These are phyloP conservation scores for Odontomachus brunneus DNA, from an alignment of 1,140 invertebrate genomes.

Conservation along the genomic window DNA sequence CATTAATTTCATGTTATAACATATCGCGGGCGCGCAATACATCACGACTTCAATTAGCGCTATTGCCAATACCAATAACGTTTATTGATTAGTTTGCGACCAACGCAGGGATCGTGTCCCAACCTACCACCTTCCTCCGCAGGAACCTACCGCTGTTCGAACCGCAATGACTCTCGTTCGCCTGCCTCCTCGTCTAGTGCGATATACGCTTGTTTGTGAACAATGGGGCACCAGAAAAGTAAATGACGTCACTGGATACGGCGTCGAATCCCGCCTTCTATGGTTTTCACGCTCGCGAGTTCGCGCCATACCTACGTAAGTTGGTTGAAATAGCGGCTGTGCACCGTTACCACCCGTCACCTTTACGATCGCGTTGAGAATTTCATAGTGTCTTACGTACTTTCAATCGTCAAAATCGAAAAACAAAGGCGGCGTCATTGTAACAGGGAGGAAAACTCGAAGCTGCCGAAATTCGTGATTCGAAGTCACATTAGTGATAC, in stretches of 20 bases:
- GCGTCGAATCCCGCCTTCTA: slow-evolving; percentile 73
- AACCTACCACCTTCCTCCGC: slow-evolving; percentile 76
- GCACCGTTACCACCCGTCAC: not conserved
- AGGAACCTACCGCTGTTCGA: slow-evolving; percentile 68
- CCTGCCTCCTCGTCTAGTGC: slow-evolving; percentile 67
- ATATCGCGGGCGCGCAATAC: not conserved
- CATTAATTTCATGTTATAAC: slow-evolving; percentile 13
- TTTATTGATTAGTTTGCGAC: slow-evolving; percentile 58
- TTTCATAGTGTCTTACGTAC: too few species aligned
- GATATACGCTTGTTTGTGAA: slow-evolving; percentile 67
- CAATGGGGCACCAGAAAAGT: slow-evolving; percentile 73
- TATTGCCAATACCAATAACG: slow-evolving; percentile 31
- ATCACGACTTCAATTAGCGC: slow-evolving; percentile 9
- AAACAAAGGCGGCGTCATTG: too few species aligned
- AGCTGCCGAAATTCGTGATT: too few species aligned
- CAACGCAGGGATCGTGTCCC: slow-evolving; percentile 67
- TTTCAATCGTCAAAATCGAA: too few species aligned
- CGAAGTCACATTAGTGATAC: too few species aligned
- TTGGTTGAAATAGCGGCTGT: not conserved
- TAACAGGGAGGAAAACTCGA: too few species aligned
- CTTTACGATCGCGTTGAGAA: not conserved
- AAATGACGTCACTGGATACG: slow-evolving; percentile 76
- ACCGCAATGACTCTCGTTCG: slow-evolving; percentile 68
- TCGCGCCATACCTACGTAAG: slow-evolving; percentile 65
- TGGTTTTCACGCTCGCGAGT: slow-evolving; percentile 66